These are phyloP conservation scores for Triplophysa dalaica DNA, from an alignment of 2,113 vertebrate species.

Conservation along the genomic window DNA sequence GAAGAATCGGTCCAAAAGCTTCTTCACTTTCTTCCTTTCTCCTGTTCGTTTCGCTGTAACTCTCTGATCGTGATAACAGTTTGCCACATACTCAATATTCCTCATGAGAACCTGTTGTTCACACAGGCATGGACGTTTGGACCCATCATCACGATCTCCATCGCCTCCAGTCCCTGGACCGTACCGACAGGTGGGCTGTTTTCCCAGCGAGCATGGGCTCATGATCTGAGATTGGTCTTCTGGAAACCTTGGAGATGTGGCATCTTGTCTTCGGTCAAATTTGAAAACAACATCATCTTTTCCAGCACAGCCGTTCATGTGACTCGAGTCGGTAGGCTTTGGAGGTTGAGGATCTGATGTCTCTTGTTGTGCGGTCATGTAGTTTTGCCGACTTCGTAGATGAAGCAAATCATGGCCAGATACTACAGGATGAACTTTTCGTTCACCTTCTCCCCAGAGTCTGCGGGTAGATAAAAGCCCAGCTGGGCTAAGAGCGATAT, in stretches of 20 bases:
- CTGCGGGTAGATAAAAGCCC: conserved; percentile 87
- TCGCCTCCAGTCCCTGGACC: conserved; percentile 6
- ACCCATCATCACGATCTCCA: conserved; percentile 31
- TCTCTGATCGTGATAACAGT: conserved; percentile 80
- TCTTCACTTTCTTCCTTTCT: conserved; percentile 87
- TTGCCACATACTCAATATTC: conserved; percentile 80
- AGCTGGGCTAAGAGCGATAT: conserved; percentile 89
- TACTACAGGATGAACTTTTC: conserved; percentile 78
- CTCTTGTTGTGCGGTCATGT: conserved; percentile 62
- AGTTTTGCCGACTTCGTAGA: conserved; percentile 82
- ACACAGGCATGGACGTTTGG: conserved; percentile 62
- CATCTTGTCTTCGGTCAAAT: neutral
- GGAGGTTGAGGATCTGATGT: neutral
- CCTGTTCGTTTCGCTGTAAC: conserved; percentile 75
- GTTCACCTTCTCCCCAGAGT: conserved; percentile 91
- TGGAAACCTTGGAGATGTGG: neutral
- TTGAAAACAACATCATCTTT: conserved; percentile 6
- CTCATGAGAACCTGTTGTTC: conserved; percentile 71
- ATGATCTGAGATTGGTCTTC: conserved; percentile 10
- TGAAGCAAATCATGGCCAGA: conserved; percentile 82
- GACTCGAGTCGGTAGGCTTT: neutral
- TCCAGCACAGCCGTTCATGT: conserved; percentile 10
- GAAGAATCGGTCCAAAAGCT: conserved; percentile 88
- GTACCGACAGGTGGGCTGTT: conserved; percentile 2
- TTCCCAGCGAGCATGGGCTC: neutral